Conservation (phyloP, 2,888 invertebrate species). For the Prostheceraeus crozeri region DNA sequence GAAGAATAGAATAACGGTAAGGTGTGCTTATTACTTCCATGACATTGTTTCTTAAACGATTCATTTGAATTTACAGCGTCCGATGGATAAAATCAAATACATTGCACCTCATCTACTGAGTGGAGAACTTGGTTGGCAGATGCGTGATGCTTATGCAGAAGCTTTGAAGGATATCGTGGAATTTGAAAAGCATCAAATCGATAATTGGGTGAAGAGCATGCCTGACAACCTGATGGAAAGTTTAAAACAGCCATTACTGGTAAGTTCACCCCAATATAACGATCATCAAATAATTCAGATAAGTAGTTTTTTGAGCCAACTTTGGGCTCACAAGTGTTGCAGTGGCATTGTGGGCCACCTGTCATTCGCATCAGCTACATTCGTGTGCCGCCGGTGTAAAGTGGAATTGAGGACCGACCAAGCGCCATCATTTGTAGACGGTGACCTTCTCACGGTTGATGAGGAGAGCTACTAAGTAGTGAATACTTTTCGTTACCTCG, state of each 20-base stretch:
- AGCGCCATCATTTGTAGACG: too few relatives aligned
- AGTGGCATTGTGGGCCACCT: too few relatives aligned
- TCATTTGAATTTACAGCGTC: conserved; percentile 45
- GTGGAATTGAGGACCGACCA: too few relatives aligned
- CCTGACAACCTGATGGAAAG: conserved; percentile 49
- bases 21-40: conserved; percentile 43
- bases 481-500: too few relatives aligned
- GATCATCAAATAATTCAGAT: too few relatives aligned
- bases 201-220: conserved; percentile 49
- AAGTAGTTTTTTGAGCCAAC: too few relatives aligned
- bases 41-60: not conserved
- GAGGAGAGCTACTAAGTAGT: too few relatives aligned
- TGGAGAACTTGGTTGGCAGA: conserved; percentile 53
- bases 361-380: too few relatives aligned
- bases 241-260: conserved; percentile 53
- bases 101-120: conserved; percentile 53
- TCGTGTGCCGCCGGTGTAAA: too few relatives aligned
- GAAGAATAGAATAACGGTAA: conserved; percentile 49
- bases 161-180: conserved; percentile 48
- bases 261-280: too few relatives aligned
- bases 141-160: conserved; percentile 51
- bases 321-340: too few relatives aligned
- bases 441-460: too few relatives aligned
- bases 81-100: conserved; percentile 52
- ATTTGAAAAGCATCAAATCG: conserved; percentile 45